Percentiles rank a stretch among this genome's conserved stretches.
These are phyloP conservation scores for Todus mexicanus DNA, from an alignment of 2,797 vertebrate genomes.

Conservation along the genomic window DNA sequence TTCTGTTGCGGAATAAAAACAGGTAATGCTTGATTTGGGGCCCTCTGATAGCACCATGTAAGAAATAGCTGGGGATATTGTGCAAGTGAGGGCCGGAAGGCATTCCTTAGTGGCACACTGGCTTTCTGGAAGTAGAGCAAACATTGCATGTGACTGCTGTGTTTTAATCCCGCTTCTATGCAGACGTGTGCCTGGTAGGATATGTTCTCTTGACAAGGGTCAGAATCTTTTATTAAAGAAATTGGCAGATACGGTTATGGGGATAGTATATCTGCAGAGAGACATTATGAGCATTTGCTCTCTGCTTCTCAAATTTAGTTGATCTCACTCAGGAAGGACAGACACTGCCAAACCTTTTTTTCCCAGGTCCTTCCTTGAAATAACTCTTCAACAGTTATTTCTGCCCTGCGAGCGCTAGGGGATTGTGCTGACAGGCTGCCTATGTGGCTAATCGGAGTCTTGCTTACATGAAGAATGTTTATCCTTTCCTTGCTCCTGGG, in stretches of 20 bases:
- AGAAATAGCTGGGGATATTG: background rate
- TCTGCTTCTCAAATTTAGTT: background rate
- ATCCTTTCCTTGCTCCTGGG: background rate
- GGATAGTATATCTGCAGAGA: background rate
- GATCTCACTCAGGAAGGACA: background rate
- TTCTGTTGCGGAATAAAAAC: background rate
- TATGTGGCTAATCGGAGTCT: background rate
- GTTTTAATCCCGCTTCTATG: accelerated
- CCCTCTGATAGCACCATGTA: background rate
- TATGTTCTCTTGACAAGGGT: background rate
- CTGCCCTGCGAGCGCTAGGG: background rate
- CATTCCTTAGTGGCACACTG: background rate
- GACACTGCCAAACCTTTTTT: background rate
- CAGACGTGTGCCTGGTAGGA: background rate
- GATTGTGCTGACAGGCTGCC: no score
- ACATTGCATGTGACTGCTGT: background rate
- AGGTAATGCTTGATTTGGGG: background rate
- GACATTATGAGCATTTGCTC: background rate
- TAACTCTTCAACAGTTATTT: background rate
- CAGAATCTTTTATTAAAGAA: background rate
- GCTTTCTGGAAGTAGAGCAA: background rate
- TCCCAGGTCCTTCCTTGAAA: background rate
- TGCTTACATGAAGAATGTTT: background rate
- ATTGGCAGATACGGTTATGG: background rate
- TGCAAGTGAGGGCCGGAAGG: background rate